These are phyloP conservation scores for Cebidichthys violaceus DNA, from an alignment of 2,113 vertebrate genomes.

Conservation along the genomic window DNA sequence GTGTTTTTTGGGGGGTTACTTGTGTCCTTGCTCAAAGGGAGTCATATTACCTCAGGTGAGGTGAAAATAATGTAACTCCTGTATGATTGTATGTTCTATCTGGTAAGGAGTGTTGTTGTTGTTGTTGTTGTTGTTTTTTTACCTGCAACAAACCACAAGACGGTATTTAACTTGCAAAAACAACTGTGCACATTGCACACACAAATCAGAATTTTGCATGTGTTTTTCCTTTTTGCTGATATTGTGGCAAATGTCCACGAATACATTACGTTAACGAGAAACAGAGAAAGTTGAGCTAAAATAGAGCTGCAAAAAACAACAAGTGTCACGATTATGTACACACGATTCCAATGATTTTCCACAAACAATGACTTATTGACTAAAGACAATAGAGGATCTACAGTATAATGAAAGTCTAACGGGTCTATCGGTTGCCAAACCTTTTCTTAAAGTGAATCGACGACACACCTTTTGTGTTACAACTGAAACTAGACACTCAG, in stretches of 20 bases:
- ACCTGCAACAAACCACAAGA: not conserved
- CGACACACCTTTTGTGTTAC: not conserved
- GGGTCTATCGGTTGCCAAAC: too few species aligned
- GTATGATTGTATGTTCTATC: not conserved
- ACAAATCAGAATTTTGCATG: not conserved
- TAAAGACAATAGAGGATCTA: too few species aligned
- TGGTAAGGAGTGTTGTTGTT: not conserved
- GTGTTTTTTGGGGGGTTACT: not conserved
- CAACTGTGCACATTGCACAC: not conserved
- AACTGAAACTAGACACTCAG: not conserved
- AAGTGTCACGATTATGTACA: too few species aligned
- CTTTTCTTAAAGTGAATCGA: too few species aligned
- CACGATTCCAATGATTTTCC: too few species aligned
- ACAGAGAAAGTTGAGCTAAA: not conserved
- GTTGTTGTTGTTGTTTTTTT: too few species aligned
- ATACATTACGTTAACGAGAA: not conserved
- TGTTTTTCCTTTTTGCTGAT: not conserved
- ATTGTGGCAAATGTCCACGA: not conserved
- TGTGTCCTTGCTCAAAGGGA: not conserved
- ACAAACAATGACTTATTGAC: too few species aligned
- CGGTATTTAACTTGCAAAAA: not conserved
- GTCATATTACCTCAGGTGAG: not conserved
- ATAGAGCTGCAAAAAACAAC: too few species aligned
- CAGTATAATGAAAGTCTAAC: too few species aligned
- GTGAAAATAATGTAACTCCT: not conserved